These are phyloP conservation scores for Cyclophora albipunctata DNA, from an alignment of 2,888 invertebrate genomes.

Conservation along the genomic window DNA sequence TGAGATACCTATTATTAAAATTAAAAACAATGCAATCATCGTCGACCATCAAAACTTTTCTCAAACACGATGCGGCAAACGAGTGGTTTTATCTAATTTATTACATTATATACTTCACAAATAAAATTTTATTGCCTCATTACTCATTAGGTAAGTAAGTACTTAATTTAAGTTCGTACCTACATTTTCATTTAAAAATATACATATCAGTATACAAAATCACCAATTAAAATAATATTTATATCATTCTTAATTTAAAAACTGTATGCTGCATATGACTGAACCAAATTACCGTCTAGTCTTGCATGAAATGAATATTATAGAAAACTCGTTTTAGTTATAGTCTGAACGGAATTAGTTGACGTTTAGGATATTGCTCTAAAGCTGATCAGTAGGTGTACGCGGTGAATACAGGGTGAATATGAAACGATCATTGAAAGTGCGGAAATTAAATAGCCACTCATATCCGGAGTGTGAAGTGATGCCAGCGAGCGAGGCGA, in stretches of 20 bases:
- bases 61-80: neutral
- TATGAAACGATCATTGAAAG: conserved; percentile 59
- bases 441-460: conserved; percentile 71
- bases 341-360: conserved; percentile 7
- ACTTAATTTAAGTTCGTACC: neutral
- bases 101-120: too few species aligned
- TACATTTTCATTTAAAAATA: too few species aligned
- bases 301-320: too few species aligned
- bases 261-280: neutral
- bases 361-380: conserved; percentile 25
- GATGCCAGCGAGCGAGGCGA: conserved; percentile 19
- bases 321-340: too few species aligned
- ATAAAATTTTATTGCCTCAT: too few species aligned
- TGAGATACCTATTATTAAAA: neutral
- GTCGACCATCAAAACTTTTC: conserved; percentile 23
- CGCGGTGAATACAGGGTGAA: conserved; percentile 50
- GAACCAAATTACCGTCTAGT: neutral
- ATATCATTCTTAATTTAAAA: neutral
- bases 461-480: conserved; percentile 58
- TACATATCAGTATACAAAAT: too few species aligned
- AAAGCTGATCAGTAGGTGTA: conserved; percentile 38
- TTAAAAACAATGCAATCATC: conserved; percentile 30
- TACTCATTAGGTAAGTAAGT: too few species aligned
- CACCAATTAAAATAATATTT: neutral
- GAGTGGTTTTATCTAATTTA: neutral